Base-by-base conservation (phyloP, 2,113 vertebrate genomes). In the Catharus bicknelli region DNA sequence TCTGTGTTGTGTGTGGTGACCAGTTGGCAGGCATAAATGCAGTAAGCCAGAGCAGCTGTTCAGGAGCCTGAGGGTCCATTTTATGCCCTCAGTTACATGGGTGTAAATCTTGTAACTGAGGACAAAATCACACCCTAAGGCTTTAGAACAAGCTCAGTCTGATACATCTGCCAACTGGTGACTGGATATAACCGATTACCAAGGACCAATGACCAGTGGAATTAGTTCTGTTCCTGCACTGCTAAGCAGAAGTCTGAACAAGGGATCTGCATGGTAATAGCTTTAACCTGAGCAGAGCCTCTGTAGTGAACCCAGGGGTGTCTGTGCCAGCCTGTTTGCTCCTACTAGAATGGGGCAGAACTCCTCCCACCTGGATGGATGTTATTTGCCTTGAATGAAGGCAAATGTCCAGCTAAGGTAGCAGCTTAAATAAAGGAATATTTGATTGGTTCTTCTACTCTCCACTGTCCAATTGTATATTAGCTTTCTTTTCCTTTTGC, bases 91-190 rank as follows among this genome's bases (percentile, higher is more conserved):
- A 7, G 79, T 96, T 95, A 91, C 70, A 66, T 83, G 84, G 78
- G 79, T 91, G 82, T 95, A 95, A 95, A 93, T 95, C 85, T 79
- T 70, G 42, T 94, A 96, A 83, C 91, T 25, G 79, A 90, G 82
- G 91, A 77, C 91, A 94, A 90, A 96, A 96, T 90, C 61, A 4
- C 68, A 81, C 94, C 91, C 93, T 42, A 1, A 88, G 82, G 93
- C 95, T 94, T 94, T 91, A 70, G 83, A 91, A 83, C 82, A 67
- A 86, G 94, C 89, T 78, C 50, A 81, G 88, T 36, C 83, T 87
- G 74, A 51, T 90, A 34, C 1, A 27, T 61, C 76, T 94, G 69
- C 91, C 93, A 91, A 3, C 88, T 86, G 90, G 79, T 79, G 87
- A 78, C 82, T 88, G 90, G 61, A 36, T 87, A 32, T 7, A 85